Evolutionary conservation across 2,888 invertebrate species (phyloP).

Genomic region (Phortica magna): DNA sequence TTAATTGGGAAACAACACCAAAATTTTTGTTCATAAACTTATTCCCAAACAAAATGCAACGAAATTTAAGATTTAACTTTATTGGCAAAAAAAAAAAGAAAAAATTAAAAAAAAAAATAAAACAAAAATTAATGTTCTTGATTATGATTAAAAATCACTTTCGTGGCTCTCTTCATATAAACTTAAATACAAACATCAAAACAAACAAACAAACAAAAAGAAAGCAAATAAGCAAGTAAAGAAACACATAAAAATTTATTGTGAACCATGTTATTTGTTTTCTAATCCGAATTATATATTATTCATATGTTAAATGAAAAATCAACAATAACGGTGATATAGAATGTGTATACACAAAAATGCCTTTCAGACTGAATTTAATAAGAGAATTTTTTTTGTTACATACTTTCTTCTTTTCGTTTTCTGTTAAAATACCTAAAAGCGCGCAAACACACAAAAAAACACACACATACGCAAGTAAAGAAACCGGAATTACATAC

Average conservation of each 20-base stretch:
- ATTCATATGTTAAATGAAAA: conserved; percentile 62
- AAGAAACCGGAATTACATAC: not conserved
- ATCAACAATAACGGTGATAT: conserved; percentile 61
- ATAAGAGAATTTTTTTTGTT: conserved; percentile 54
- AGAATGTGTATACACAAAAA: conserved; percentile 70
- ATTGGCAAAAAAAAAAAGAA: conserved; percentile 48
- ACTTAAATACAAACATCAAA: not conserved
- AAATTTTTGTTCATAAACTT: conserved; percentile 66
- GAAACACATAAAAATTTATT: conserved; percentile 41
- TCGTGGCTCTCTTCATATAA: not conserved
- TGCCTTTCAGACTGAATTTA: conserved; percentile 72
- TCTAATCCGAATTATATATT: conserved; percentile 55
- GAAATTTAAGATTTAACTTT: conserved; percentile 57
- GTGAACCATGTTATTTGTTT: conserved; percentile 44
- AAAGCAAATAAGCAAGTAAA: not conserved
- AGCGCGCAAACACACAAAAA: not conserved
- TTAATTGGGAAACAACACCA: conserved; percentile 60
- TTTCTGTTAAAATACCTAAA: not conserved
- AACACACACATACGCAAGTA: not conserved
- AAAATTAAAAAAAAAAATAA: conserved; percentile 55
- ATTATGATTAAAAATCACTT: conserved; percentile 41
- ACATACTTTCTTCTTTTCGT: not conserved
- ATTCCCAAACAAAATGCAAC: conserved; percentile 64
- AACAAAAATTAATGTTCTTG: conserved; percentile 37
- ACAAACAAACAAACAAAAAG: conserved; percentile 41